A percentile compares a stretch with the other conserved stretches of the same genome.
Evolutionary conservation across 1,140 invertebrate genomes (phyloP).

Genomic region (Bombus huntii): DNA sequence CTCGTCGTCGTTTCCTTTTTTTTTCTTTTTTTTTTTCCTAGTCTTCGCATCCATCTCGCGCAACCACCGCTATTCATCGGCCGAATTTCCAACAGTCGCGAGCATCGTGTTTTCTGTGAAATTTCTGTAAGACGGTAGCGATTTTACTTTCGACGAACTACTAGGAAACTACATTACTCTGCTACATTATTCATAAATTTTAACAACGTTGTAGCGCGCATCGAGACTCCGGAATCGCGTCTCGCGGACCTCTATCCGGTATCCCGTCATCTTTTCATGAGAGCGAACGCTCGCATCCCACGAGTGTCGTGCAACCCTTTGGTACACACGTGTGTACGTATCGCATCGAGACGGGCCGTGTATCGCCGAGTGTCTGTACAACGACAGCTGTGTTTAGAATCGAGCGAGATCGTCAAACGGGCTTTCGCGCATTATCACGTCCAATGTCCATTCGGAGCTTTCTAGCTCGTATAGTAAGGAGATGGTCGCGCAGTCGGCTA

Average conservation of each 20-base stretch:
- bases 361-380: slow-evolving; percentile 8
- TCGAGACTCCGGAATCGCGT: background rate
- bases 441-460: slow-evolving; percentile 10
- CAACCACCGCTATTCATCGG: no score
- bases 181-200: slow-evolving; percentile 37
- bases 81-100: background rate
- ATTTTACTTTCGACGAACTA: background rate
- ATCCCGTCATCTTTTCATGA: no score
- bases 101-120: background rate
- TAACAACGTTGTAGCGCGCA: background rate
- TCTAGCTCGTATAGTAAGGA: background rate
- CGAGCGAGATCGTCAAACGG: slow-evolving; percentile 21
- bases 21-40: background rate
- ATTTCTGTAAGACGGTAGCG: background rate
- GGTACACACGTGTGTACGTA: background rate
- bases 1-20: no score
- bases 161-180: background rate
- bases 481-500: background rate
- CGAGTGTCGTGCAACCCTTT: slow-evolving; percentile 14
- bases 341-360: background rate
- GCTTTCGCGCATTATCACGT: slow-evolving; percentile 20
- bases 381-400: slow-evolving; percentile 2
- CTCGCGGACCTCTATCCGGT: no score
- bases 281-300: background rate
- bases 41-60: background rate